Evolutionary conservation across 2,888 invertebrate species (phyloP), one percentile per base, ranked within the genome.

Genomic region (Drosophila borealis): DNA sequence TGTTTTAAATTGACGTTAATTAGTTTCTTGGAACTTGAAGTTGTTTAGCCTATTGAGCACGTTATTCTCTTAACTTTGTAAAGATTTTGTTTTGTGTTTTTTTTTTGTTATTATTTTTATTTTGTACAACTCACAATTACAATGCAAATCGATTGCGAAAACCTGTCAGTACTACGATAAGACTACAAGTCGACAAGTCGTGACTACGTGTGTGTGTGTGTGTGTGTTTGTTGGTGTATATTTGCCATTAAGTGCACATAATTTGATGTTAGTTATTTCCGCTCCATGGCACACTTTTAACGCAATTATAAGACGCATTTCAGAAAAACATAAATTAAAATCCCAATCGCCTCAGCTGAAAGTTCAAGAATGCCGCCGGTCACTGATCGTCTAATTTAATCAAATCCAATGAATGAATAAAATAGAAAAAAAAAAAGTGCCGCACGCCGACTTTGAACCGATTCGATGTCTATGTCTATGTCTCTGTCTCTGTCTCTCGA

Each of bases 1-100:
- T 64, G 25, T 59, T 64, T 39, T 75, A 54, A 88, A 88, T 83
- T 77, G 72, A 51, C 54, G 50, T 66, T 66, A 68, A 78, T 87
- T 61, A 62, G 61, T 79, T 76, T 80, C 86, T 77, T 88, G 86
- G 83, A 88, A 82, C 54, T 74, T 66, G 48, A 53, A 65, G 80
- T 74, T 73, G 70, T 71, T 81, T 79, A 65, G 56, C 54, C 54
- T 62, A 78, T 65, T 75, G 78, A 61, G 55, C 68, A 65, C 55
- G 64, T 74, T 60, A 44, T 66, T 78, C 49, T 74, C 44, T 39
- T 19, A 48, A 41, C 46, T 64, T 57, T 5, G 63, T 62, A 21
- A 63, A 68, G 56, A 53, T 54, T 51, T 41, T 33, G 5, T 41
- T 41, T 53, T 36, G n/a, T 25, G 6, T 10, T 51, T 39, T 34